Evolutionary conservation across 1,140 invertebrate species (phyloP).

Genomic region (Oncopeltus fasciatus): DNA sequence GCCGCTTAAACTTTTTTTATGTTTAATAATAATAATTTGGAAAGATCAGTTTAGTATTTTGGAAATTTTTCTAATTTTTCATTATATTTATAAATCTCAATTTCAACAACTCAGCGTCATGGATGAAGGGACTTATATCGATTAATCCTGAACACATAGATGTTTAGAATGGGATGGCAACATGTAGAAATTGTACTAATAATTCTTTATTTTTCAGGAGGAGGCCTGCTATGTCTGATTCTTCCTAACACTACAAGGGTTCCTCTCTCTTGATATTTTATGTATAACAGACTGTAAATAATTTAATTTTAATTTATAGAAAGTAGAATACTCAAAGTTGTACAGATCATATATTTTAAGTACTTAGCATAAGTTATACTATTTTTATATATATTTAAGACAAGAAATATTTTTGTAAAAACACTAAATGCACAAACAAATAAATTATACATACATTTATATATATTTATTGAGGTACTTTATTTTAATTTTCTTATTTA

Average conservation of each 20-base stretch:
- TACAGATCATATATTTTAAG: background rate
- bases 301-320: background rate
- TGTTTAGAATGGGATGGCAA: too few species aligned
- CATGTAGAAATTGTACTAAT: too few species aligned
- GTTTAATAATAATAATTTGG: background rate
- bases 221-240: conserved; percentile 67
- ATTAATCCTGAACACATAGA: too few species aligned
- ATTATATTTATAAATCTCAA: background rate
- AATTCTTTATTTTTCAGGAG: conserved; percentile 34
- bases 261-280: conserved; percentile 50
- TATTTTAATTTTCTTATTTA: too few species aligned
- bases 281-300: background rate
- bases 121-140: too few species aligned
- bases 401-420: background rate
- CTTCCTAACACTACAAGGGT: conserved; percentile 71
- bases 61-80: background rate
- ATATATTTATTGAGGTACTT: too few species aligned
- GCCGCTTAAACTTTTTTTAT: too few species aligned
- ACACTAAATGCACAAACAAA: background rate
- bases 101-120: too few species aligned
- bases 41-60: background rate
- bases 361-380: conserved; percentile 6
- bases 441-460: too few species aligned
- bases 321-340: background rate
- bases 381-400: background rate